phyloP scores from a whole-genome alignment of 64 coral and sea anemone genomes.

The Acropora yongei region DNA sequence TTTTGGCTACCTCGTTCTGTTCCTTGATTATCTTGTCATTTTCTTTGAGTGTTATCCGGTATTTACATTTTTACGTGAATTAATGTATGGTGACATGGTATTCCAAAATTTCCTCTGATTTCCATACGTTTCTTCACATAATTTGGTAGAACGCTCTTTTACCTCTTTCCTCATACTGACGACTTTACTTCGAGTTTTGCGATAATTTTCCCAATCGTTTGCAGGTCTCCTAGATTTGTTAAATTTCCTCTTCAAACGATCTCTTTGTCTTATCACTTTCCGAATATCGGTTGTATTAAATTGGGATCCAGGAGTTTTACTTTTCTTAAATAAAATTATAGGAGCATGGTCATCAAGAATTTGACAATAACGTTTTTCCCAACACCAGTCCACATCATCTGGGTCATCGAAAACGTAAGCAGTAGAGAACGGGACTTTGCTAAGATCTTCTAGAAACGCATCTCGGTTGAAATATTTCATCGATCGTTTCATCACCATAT shows the following conservation, averaged over 20 bases:
- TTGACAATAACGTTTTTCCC: constrained; percentile 31
- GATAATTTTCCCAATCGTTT: constrained; percentile 59
- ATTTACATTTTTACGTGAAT: constrained; percentile 57
- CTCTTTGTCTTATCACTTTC: constrained; percentile 36
- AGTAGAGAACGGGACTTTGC: constrained; percentile 22
- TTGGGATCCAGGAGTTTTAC: neutral
- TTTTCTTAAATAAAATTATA: constrained; percentile 23
- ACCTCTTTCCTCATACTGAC: constrained; percentile 59
- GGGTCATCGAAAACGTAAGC: constrained; percentile 16
- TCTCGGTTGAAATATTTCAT: constrained; percentile 11
- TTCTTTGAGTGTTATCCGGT: constrained; percentile 48
- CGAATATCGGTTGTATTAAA: constrained; percentile 17
- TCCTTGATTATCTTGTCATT: constrained; percentile 55
- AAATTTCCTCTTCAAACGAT: constrained; percentile 37
- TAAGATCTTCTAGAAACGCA: constrained; percentile 32
- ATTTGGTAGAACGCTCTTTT: constrained; percentile 8
- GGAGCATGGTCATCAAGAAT: constrained; percentile 29
- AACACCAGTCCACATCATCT: constrained; percentile 38
- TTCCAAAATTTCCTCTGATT: constrained; percentile 54
- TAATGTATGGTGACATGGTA: constrained; percentile 17
- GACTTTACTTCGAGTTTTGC: constrained; percentile 21
- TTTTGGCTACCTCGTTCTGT: constrained; percentile 26
- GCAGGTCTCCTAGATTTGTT: constrained; percentile 45
- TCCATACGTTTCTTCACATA: constrained; percentile 46
- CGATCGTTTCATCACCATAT: neutral